A percentile compares a stretch with the other conserved stretches of the same genome.
Conservation (phyloP, 2,888 invertebrate genomes). For the Tachina grossa region DNA sequence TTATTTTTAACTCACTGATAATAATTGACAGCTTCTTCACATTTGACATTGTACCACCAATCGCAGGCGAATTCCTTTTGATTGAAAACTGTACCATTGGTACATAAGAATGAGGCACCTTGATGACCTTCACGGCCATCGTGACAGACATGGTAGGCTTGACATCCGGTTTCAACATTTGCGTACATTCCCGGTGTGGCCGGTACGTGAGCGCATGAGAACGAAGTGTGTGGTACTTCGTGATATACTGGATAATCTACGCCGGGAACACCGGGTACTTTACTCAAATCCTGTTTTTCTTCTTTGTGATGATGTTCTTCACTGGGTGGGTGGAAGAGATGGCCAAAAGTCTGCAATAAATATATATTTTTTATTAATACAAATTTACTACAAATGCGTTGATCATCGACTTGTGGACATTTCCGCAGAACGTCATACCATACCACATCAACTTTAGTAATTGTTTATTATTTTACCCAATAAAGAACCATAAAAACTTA, state of each 20-base stretch:
- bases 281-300: slow-evolving; percentile 88
- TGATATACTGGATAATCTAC: slow-evolving; percentile 92
- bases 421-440: too few relatives aligned
- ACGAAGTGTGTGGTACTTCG: slow-evolving; percentile 89
- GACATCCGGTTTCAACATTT: slow-evolving; percentile 94
- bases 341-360: slow-evolving; percentile 78
- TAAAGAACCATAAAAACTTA: too few relatives aligned
- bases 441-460: too few relatives aligned
- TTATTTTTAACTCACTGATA: slow-evolving; percentile 86
- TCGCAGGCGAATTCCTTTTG: slow-evolving; percentile 93
- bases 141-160: slow-evolving; percentile 95
- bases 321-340: slow-evolving; percentile 79
- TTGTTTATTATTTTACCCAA: too few relatives aligned
- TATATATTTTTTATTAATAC: background rate
- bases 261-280: slow-evolving; percentile 91
- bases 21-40: slow-evolving; percentile 88
- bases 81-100: slow-evolving; percentile 93
- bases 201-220: slow-evolving; percentile 91
- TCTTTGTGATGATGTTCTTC: slow-evolving; percentile 75
- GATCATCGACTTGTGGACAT: too few relatives aligned
- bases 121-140: slow-evolving; percentile 93
- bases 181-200: slow-evolving; percentile 94
- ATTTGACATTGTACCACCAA: slow-evolving; percentile 96
- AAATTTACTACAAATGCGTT: background rate
- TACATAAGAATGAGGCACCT: slow-evolving; percentile 92